Evolutionary conservation across 2,888 invertebrate species (phyloP).

Genomic region (Noctua janthina): DNA sequence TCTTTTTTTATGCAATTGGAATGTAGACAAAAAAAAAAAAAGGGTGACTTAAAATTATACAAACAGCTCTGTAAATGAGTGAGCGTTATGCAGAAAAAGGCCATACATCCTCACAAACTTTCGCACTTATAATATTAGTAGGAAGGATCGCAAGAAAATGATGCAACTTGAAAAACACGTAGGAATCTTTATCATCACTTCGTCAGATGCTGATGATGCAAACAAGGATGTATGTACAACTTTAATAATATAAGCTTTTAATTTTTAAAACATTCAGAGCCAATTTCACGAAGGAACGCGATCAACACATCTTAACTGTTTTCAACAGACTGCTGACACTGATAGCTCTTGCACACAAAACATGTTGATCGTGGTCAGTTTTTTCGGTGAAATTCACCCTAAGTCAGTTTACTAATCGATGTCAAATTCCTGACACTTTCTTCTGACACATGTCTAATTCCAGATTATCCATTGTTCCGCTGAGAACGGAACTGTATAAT

Average conservation of each 20-base stretch:
- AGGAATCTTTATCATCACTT: neutral
- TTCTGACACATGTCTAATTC: neutral
- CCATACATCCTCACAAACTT: no score
- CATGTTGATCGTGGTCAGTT: no score
- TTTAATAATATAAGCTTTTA: neutral
- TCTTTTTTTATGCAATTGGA: no score
- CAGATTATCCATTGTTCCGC: neutral
- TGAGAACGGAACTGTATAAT: neutral
- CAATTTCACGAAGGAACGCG: neutral
- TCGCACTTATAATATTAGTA: no score
- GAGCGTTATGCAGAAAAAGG: no score
- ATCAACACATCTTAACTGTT: neutral
- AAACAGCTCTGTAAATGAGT: no score
- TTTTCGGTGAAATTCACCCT: neutral
- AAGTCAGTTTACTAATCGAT: neutral
- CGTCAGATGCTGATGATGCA: neutral
- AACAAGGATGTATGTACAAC: neutral
- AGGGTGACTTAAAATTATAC: no score
- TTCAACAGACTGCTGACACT: no score
- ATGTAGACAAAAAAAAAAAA: no score
- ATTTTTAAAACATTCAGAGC: neutral
- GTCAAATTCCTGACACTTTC: neutral
- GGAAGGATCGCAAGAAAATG: neutral
- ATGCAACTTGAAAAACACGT: neutral
- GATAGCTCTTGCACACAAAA: no score